Evolutionary conservation across 2,113 vertebrate species (phyloP).

Genomic region (Apaloderma vittatum): DNA sequence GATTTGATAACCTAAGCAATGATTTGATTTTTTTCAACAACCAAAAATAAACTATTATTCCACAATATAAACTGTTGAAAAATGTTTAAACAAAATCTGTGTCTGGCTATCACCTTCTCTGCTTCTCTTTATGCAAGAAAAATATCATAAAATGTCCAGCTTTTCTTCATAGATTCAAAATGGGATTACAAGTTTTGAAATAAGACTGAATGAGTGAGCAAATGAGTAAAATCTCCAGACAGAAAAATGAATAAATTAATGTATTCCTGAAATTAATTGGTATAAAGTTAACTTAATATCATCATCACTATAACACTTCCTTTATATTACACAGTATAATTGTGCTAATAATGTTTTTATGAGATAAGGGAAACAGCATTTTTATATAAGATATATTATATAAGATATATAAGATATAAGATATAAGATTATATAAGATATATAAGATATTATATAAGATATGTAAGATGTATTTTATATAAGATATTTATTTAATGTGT

Average conservation of each 20-base stretch:
- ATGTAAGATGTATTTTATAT: no score
- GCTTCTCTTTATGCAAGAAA: neutral
- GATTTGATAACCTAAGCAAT: neutral
- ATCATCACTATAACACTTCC: neutral
- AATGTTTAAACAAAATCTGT: neutral
- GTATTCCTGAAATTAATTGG: neutral
- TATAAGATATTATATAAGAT: no score
- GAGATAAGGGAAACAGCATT: neutral
- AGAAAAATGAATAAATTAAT: neutral
- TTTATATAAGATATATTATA: neutral
- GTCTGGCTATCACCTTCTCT: neutral
- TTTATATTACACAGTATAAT: neutral
- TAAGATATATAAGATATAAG: no score
- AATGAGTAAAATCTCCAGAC: neutral
- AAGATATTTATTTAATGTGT: neutral
- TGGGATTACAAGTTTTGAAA: neutral
- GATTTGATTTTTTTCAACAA: neutral
- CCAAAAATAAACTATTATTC: neutral
- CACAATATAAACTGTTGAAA: neutral
- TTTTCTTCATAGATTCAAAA: neutral
- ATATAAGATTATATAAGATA: no score
- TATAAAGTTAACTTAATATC: neutral
- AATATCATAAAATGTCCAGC: neutral
- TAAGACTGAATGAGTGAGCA: neutral
- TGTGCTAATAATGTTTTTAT: neutral